Evolutionary conservation across 1,140 invertebrate species (phyloP).

Genomic region (Whitmania pigra): DNA sequence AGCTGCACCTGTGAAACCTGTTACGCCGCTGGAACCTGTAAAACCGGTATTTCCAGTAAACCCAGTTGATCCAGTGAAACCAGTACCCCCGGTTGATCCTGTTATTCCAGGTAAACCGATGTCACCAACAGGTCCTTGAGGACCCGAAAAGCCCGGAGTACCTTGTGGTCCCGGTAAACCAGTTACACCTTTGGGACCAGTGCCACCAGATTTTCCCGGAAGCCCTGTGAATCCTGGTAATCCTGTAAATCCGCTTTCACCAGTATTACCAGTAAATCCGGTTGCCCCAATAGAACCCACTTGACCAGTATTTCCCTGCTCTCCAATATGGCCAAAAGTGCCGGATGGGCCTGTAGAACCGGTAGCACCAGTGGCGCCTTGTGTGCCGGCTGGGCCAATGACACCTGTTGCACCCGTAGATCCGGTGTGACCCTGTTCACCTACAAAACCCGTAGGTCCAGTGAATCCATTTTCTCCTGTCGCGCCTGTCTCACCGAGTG

Average conservation of each 20-base stretch:
- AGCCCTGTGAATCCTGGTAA: neutral
- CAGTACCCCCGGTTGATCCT: neutral
- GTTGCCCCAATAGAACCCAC: neutral
- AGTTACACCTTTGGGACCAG: neutral
- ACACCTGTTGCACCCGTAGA: neutral
- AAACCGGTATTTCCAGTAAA: too few species aligned
- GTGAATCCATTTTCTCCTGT: conserved; percentile 12
- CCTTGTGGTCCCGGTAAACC: neutral
- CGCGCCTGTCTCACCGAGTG: conserved; percentile 1
- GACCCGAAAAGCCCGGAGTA: neutral
- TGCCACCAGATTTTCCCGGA: neutral
- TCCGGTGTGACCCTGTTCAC: conserved; percentile 2
- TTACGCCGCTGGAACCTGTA: too few species aligned
- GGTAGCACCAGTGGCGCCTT: conserved; percentile 9
- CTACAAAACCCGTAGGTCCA: conserved; percentile 1
- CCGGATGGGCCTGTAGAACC: neutral
- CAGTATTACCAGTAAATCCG: conserved; percentile 7
- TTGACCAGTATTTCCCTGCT: neutral
- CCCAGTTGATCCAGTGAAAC: too few species aligned
- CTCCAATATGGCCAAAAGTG: neutral
- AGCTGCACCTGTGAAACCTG: too few species aligned
- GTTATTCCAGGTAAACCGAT: conserved; percentile 1
- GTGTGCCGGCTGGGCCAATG: neutral
- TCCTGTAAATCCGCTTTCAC: neutral
- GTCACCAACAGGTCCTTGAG: neutral